Base-by-base conservation (phyloP, 2,888 invertebrate species). In the Noctua fimbriata region DNA sequence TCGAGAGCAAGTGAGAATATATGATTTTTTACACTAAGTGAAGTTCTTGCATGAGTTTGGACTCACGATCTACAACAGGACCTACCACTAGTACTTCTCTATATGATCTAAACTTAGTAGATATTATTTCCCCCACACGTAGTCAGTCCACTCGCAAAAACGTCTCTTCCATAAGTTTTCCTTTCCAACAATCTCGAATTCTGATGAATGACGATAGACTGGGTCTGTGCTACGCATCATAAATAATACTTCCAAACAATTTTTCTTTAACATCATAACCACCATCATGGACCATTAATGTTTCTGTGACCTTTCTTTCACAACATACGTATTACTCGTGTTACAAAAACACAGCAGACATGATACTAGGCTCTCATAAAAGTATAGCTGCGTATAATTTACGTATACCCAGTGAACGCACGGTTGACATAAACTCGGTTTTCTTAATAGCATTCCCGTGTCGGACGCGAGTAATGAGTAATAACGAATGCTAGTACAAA, bases 361-460 rank as follows among this genome's bases (percentile, higher is more conserved):
- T 18, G 24, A 58, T 58, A 82, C 69, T 44, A 79, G 65, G 79
- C 24, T 52, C n/a, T 60, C 65, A 82, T 82, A 82, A 82, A 83
- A 55, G 55, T 76, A 44, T 44, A 84, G 41, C 70, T 55, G 55
- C 71, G 58, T 74, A 73, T 60, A 83, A 80, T 73, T 84, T 83
- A 84, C 81, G 67, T 49, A 73, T 55, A 71, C 71, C 3, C n/a
- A 52, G 67, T 75, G 69, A 41, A 71, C 55, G 36, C 72, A 73
- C 16, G 83, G 77, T 80, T 75, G 76, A 89, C 86, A 86, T 85
- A 78, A 85, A 87, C 73, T 41, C 36, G 70, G 47, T n/a, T 66
- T 21, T 70, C 73, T 70, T 88, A 88, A 89, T 83, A 77, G 87
- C 84, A 71, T 86, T 87, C 75, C 41, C 83, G 69, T 88, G 84